Base-by-base conservation (phyloP, 2,113 vertebrate genomes). In the Lamprologus tigripictilis region DNA sequence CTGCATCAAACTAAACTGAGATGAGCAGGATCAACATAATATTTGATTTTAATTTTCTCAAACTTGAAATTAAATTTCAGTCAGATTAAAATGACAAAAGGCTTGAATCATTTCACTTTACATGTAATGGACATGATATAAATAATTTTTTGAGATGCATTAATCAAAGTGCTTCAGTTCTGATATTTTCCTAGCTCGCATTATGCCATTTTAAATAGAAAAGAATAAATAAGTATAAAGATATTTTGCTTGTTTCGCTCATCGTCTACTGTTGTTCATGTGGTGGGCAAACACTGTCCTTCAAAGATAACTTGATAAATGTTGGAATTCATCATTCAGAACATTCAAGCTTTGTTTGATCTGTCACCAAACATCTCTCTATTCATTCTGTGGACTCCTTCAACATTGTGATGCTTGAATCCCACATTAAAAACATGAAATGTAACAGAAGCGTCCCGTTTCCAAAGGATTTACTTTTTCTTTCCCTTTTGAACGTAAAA, bases 121-220 rank as follows among this genome's bases (percentile, higher is more conserved):
- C 63, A 21, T 68, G 35, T 1, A 40, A 68, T 40, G 0, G 7
- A 6, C 19, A 23, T 37, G 33, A 68, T 68, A 68, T 37, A 12
- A 37, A 19, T 35, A 0, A 2, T 0, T 11, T 19, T 63, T 35
- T 61, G 58, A 63, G 31, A 35, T 63, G 31, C 9, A 35, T 55
- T 12, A 55, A 0, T 55, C n/a, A 55, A 55, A 23, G 53, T 55
- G 1, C 21, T 55, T 23, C 11, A 23, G 53, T 13, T 3, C 53
- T 23, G 21, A 55, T 23, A 8, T 26, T 26, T 26, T 57, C 1
- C 23, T 2, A 4, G 7, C 55, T 28, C 1, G 2, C 7, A 3
- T 66, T 35, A 1, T 37, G 19, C 4, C 1, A 8, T 49, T 49
- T 76, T 28, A 19, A 47, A 1, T 66, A 66, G 58, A 35, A 63